Evolutionary conservation across 2,113 vertebrate genomes (phyloP).

Genomic region (Ia io): DNA sequence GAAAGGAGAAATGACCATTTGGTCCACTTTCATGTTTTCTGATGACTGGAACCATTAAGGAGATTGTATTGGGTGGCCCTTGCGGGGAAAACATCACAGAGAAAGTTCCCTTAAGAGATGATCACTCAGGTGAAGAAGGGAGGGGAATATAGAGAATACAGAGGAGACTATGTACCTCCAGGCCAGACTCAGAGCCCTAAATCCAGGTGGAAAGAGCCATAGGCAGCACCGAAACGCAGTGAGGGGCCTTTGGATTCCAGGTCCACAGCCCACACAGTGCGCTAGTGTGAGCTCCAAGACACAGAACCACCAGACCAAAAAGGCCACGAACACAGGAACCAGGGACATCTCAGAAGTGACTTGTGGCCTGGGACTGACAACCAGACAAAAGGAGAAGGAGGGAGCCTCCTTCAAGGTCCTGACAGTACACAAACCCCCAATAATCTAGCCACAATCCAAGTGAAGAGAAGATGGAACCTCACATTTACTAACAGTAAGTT

Average conservation of each 20-base stretch:
- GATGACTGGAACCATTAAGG: neutral
- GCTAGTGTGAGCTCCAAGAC: too few relatives aligned
- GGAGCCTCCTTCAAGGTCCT: neutral
- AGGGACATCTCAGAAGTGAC: neutral
- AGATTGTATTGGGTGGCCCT: neutral
- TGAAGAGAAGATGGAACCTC: neutral
- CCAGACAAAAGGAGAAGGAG: neutral
- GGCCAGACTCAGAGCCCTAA: neutral
- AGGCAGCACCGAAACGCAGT: neutral
- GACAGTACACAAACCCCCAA: neutral
- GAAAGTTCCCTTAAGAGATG: neutral
- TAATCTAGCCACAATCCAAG: neutral
- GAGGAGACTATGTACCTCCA: too few relatives aligned
- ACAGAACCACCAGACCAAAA: neutral
- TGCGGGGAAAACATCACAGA: neutral
- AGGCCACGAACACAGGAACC: neutral
- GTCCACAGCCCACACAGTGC: accelerated
- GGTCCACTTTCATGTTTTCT: neutral
- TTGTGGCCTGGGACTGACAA: neutral
- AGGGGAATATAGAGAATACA: neutral
- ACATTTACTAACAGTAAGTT: neutral
- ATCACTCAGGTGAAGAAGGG: neutral
- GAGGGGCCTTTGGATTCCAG: neutral
- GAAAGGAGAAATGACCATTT: neutral
- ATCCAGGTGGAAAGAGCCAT: neutral